phyloP scores from a whole-genome alignment of 2,113 vertebrate genomes.

The Calyptommatus sinebrachiatus region DNA sequence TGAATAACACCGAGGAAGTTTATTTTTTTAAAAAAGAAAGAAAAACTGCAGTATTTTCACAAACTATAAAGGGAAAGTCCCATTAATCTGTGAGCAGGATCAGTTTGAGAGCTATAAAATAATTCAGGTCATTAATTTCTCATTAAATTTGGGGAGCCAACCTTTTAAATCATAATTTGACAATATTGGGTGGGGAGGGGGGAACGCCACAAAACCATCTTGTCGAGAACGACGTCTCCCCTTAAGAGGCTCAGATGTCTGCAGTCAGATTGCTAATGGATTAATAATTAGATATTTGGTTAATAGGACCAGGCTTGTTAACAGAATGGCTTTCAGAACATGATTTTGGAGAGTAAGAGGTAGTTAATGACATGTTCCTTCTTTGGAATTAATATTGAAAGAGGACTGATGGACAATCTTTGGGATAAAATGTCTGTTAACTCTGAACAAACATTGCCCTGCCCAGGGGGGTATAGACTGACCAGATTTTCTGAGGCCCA shows the following conservation, averaged over 20 bases:
- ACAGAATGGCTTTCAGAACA: conserved; percentile 34
- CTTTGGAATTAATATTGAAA: not conserved
- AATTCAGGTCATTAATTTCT: conserved; percentile 38
- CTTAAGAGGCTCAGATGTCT: conserved; percentile 22
- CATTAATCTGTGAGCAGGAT: conserved; percentile 39
- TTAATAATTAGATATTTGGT: conserved; percentile 42
- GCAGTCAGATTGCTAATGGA: conserved; percentile 45
- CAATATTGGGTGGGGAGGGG: rapidly evolving
- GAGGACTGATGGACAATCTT: not conserved
- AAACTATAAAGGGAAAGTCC: conserved; percentile 24
- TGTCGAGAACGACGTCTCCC: conserved; percentile 16
- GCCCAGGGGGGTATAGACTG: no score
- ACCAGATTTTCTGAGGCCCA: no score
- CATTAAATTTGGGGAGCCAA: conserved; percentile 43
- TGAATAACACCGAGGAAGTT: not conserved
- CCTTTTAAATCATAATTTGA: conserved; percentile 44
- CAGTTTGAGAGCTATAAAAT: not conserved
- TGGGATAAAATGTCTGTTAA: not conserved
- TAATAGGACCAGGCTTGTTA: conserved; percentile 34
- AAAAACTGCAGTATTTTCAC: not conserved
- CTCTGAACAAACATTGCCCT: no score
- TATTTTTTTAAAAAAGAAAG: not conserved
- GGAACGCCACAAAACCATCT: not conserved
- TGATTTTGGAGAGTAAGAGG: not conserved
- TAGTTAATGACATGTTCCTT: conserved; percentile 32